Evolutionary conservation across 2,888 invertebrate species (phyloP).

Genomic region (Rhagium mordax): DNA sequence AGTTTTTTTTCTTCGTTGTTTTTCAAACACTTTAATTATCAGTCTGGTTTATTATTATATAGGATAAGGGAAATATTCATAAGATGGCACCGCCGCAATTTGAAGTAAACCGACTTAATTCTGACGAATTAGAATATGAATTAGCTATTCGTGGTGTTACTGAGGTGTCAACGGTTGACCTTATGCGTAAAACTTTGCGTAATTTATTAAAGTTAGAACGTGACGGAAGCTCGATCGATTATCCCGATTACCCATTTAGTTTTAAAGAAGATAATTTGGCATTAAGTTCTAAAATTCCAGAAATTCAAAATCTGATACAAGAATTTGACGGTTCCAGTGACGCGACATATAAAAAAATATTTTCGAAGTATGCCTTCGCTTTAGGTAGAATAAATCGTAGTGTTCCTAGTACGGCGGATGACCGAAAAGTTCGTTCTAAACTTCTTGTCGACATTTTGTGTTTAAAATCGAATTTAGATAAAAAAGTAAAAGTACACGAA

Average conservation of each 20-base stretch:
- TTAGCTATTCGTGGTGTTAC: background rate
- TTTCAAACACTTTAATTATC: no score
- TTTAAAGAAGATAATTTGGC: slow-evolving; percentile 9
- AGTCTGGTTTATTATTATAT: no score
- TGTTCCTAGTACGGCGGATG: no score
- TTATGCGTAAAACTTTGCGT: background rate
- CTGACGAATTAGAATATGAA: background rate
- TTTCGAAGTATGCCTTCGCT: background rate
- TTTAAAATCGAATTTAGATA: slow-evolving; percentile 11
- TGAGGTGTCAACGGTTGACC: background rate
- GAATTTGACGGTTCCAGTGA: no score
- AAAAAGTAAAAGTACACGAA: background rate
- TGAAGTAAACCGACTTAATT: background rate
- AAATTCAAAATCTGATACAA: no score
- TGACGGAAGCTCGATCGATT: slow-evolving; percentile 11
- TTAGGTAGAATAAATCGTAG: slow-evolving; percentile 15
- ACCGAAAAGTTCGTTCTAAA: background rate
- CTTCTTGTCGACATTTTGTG: slow-evolving; percentile 4
- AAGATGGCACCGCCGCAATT: background rate
- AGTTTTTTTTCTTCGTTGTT: no score
- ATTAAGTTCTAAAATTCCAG: background rate
- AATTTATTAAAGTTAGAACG: slow-evolving; percentile 17
- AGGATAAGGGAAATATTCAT: no score
- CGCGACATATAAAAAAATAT: no score
- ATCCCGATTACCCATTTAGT: slow-evolving; percentile 1